Evolutionary conservation across 2,113 vertebrate genomes (phyloP).

Genomic region (Podocnemis expansa): DNA sequence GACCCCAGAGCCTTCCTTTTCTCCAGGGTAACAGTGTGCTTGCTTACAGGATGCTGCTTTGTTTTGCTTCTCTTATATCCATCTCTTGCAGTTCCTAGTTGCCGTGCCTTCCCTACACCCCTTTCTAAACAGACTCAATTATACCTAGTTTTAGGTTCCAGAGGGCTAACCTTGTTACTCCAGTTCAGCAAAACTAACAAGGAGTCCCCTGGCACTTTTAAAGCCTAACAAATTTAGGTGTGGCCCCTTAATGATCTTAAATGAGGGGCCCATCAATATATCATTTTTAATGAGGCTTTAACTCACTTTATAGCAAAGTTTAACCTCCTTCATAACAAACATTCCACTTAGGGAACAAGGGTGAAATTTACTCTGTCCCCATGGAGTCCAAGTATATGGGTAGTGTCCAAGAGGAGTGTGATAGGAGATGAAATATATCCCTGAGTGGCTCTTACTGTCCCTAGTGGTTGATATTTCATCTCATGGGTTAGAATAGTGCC

Average conservation of each 20-base stretch:
- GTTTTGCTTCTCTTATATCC: background rate
- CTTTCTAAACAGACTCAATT: too few species aligned
- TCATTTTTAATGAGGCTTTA: background rate
- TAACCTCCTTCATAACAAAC: rapidly evolving
- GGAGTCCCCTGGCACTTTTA: too few species aligned
- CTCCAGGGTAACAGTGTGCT: background rate
- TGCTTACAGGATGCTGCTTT: background rate
- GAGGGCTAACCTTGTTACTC: too few species aligned
- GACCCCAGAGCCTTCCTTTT: background rate
- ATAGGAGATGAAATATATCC: rapidly evolving
- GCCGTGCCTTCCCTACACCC: background rate
- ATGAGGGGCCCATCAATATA: background rate
- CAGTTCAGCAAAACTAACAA: too few species aligned
- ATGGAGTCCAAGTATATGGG: background rate
- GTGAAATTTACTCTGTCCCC: background rate
- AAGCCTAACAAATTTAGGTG: background rate
- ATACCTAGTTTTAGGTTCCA: too few species aligned
- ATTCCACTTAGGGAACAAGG: background rate
- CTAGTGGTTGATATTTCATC: background rate
- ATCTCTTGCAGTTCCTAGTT: background rate
- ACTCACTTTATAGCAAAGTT: background rate
- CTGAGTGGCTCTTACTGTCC: background rate
- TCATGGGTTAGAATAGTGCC: background rate
- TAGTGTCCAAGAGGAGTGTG: background rate
- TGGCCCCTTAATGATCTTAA: background rate